Conservation (phyloP, 2,797 vertebrate species). For the Cuniculus paca region DNA sequence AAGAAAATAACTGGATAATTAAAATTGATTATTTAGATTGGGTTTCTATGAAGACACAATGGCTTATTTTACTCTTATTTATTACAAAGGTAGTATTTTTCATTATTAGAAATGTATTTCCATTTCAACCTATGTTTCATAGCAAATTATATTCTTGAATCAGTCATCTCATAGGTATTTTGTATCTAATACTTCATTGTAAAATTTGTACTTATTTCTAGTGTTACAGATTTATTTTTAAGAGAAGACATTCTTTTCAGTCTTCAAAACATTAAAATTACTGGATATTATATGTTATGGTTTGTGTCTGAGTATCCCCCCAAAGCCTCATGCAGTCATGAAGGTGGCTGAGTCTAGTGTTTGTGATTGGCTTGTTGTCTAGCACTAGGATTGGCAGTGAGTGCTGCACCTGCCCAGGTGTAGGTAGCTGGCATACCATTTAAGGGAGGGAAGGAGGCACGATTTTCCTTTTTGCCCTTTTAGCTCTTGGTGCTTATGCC, state of each 20-base stretch:
- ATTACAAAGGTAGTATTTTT: conserved; percentile 37
- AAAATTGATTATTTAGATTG: neutral
- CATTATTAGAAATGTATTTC: conserved; percentile 66
- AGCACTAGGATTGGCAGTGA: too few relatives aligned
- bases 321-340: too few relatives aligned
- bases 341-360: too few relatives aligned
- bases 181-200: conserved; percentile 80
- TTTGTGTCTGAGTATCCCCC: too few relatives aligned
- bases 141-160: conserved; percentile 83
- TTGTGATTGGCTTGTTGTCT: too few relatives aligned
- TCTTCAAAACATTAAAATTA: conserved; percentile 44
- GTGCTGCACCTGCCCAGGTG: too few relatives aligned
- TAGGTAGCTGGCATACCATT: too few relatives aligned
- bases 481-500: too few relatives aligned
- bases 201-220: conserved; percentile 78
- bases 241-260: neutral
- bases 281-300: neutral
- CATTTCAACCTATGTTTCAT: conserved; percentile 73
- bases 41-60: neutral
- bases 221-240: conserved; percentile 69
- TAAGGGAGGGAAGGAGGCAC: too few relatives aligned
- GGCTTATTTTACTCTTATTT: conserved; percentile 28
- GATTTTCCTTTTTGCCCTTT: too few relatives aligned
- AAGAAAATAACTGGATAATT: neutral
- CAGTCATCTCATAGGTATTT: conserved; percentile 67